These are phyloP conservation scores for Notolabrus celidotus DNA, from an alignment of 2,797 vertebrate species.

Conservation along the genomic window DNA sequence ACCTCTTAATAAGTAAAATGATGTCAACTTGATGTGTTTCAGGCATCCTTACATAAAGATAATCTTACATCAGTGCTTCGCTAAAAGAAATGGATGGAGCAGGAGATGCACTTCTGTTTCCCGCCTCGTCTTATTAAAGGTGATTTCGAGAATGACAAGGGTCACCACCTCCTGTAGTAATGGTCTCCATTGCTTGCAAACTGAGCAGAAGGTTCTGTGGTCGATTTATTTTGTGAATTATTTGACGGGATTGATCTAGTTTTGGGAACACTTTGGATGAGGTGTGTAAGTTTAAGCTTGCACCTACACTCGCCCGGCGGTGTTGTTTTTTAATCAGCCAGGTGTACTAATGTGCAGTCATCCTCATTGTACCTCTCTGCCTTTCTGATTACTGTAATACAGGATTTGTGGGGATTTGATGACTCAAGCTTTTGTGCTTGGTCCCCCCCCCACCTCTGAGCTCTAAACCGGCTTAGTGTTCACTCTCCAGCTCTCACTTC, in stretches of 20 bases:
- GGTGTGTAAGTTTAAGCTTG: too few relatives aligned
- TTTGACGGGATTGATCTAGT: conserved; percentile 23
- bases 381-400: conserved; percentile 6
- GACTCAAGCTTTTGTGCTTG: conserved; percentile 44
- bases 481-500: conserved; percentile 1
- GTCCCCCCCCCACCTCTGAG: conserved; percentile 14
- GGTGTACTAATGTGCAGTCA: conserved; percentile 1
- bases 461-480: conserved; percentile 34
- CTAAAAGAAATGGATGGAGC: too few relatives aligned
- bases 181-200: conserved; percentile 10
- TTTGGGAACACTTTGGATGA: too few relatives aligned
- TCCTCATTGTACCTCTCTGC: conserved; percentile 22
- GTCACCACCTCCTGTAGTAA: not conserved
- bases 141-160: conserved; percentile 18
- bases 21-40: too few relatives aligned
- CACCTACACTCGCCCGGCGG: too few relatives aligned
- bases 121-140: conserved; percentile 1
- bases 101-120: too few relatives aligned
- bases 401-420: conserved; percentile 47
- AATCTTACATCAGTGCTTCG: too few relatives aligned
- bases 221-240: conserved; percentile 21
- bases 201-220: conserved; percentile 11
- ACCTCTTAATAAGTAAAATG: too few relatives aligned
- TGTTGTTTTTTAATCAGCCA: conserved; percentile 24
- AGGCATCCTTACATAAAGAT: too few relatives aligned